Evolutionary conservation across 1,140 invertebrate species (phyloP), one percentile per base, ranked within the genome.

Genomic region (Heliconius hermathena): DNA sequence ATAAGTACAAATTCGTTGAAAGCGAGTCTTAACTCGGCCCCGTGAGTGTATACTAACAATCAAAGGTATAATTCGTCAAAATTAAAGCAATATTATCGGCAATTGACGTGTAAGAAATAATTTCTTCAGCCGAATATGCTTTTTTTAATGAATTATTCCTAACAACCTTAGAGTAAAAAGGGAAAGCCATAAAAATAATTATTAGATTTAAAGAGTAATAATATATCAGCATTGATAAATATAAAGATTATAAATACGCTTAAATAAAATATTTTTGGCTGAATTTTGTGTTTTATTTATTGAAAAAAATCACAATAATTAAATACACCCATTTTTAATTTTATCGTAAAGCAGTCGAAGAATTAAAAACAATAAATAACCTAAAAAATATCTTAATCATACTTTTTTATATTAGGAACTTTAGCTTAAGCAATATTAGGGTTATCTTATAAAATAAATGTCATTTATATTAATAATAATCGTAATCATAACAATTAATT

Each of bases 201-300:
- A 91, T 90, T 94, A 94, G 91, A 86, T 84, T 88, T 93, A 92
- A 91, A 93, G 88, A 93, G 90, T 93, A 91, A 66, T 66, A 93
- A 93, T 94, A 94, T 93, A 94, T 94, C 90, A 91, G 87, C 90
- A 93, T 94, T 88, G 88, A 93, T 93, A 91, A 46, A 92, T 92
- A 93, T 94, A 93, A 94, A 93, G 88, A 91, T 91, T 94, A 94
- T 94, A 95, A 94, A 94, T 94, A 95, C 93, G 94, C 94, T 95
- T 95, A 95, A 95, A 95, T 94, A 94, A 95, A 95, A 94, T 94
- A 94, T 95, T 95, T 95, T 93, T 94, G 93, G 93, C 93, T 93
- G 93, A 93, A 81, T 83, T 52, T 79, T 38, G 86, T 89, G 86
- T 94, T 94, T 94, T 90, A 93, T 94, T 94, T 83, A 84, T 74